Evolutionary conservation across 2,113 vertebrate genomes (phyloP), one percentile per base, ranked within the genome.

Genomic region (Cairina moschata): DNA sequence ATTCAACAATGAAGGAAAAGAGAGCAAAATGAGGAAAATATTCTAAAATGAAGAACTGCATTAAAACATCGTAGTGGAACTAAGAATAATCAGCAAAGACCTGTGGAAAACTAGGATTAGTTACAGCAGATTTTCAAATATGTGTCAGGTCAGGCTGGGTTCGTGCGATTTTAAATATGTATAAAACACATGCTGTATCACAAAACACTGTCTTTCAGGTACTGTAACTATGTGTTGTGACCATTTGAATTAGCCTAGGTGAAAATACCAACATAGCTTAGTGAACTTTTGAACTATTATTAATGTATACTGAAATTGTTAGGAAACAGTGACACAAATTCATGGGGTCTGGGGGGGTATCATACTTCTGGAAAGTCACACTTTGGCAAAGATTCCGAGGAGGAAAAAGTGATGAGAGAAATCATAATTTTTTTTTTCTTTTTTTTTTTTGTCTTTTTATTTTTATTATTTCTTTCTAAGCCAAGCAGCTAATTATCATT

Each of bases 21-120:
- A 42, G 4, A 7, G 3, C 22, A 91, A 83, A 36, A 2, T 34
- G 21, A 72, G 76, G 18, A 85, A 44, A 38, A 67, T 31, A 58
- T 69, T 29, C 4, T 60, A 75, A 90, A 86, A 18, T 9, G 22
- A 84, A 60, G 9, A 59, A 55, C 25, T 65, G 8, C 54, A 72
- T 58, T 38, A 38, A 79, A 79, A 25, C 1, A 38, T 26, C 23
- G 1, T 36, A 2, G 9, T 40, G 14, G 76, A 93, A 7, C 10
- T 58, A 79, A 80, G 54, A 73, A 9, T 17, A 62, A 31, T 65
- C 6, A 84, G 18, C 5, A 87, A 72, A 56, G 59, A 71, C 22
- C 22, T 76, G 32, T 29, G 21, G 20, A 48, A 87, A 79, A 2
- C 0, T 44, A 13, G 0, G 55, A 62, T 58, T 10, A 15, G 8